A percentile compares a stretch with the other conserved stretches of the same genome.
phyloP scores from a whole-genome alignment of 2,797 vertebrate genomes.

The Bradypodion ventrale region DNA sequence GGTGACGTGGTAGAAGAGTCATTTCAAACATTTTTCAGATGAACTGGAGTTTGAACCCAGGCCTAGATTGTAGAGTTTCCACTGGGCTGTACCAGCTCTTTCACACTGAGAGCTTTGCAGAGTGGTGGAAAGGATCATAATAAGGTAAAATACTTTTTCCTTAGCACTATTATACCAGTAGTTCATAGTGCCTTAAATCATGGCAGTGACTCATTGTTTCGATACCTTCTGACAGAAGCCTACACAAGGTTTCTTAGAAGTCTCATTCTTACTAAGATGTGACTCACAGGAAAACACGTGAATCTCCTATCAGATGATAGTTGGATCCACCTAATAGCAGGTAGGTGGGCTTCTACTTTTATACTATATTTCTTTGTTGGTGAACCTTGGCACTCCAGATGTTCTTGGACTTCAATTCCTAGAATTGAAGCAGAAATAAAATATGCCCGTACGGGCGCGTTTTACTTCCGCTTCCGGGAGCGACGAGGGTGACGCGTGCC shows the following conservation, averaged over 20 bases:
- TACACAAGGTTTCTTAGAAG: not conserved
- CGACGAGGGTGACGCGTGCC: too few species aligned
- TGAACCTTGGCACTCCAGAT: too few species aligned
- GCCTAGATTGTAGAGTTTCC: not conserved
- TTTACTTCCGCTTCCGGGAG: too few species aligned
- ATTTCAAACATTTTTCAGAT: too few species aligned
- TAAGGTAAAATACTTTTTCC: not conserved
- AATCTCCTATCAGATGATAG: not conserved
- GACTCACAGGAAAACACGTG: not conserved
- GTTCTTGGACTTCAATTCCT: too few species aligned
- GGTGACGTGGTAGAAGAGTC: too few species aligned
- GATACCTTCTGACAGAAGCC: not conserved
- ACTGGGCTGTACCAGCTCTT: not conserved
- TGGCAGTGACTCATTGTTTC: slow-evolving; percentile 11
- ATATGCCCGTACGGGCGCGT: too few species aligned
- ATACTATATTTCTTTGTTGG: too few species aligned
- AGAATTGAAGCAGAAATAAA: too few species aligned
- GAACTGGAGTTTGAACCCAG: too few species aligned
- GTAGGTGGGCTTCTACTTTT: not conserved
- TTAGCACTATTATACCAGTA: not conserved
- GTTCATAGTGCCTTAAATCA: slow-evolving; percentile 1
- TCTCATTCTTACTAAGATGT: not conserved
- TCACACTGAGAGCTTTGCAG: not conserved
- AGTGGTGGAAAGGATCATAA: not conserved
- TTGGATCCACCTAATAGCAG: not conserved